These are phyloP conservation scores for Rhodophaea formosa DNA, from an alignment of 2,888 invertebrate species.

Conservation along the genomic window DNA sequence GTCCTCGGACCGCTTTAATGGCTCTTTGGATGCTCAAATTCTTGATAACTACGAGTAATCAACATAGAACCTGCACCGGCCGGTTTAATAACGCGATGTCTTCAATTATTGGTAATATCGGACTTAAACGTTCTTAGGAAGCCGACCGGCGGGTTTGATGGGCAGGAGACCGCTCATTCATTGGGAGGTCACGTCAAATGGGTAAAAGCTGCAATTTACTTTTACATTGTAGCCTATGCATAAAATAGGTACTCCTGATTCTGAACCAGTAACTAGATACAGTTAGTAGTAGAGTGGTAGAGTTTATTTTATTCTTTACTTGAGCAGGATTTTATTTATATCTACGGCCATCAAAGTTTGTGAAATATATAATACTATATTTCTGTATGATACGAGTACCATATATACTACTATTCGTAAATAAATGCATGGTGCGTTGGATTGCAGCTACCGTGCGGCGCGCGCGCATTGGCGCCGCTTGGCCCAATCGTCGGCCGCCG, in stretches of 20 bases:
- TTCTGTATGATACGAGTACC: neutral
- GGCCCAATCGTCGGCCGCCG: slow-evolving; percentile 66
- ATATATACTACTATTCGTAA: slow-evolving; percentile 16
- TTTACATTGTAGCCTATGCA: neutral
- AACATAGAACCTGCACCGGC: slow-evolving; percentile 72
- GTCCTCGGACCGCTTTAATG: slow-evolving; percentile 70
- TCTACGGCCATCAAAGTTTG: too few relatives aligned
- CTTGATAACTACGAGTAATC: slow-evolving; percentile 79
- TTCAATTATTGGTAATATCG: slow-evolving; percentile 79
- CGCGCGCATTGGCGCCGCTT: slow-evolving; percentile 72
- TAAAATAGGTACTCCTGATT: too few relatives aligned
- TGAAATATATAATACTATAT: neutral
- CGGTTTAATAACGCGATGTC: slow-evolving; percentile 67
- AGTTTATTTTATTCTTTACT: too few relatives aligned
- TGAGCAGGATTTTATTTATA: too few relatives aligned
- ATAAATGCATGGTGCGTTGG: slow-evolving; percentile 30
- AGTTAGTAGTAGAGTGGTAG: too few relatives aligned
- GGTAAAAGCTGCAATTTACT: slow-evolving; percentile 14
- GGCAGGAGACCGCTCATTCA: slow-evolving; percentile 46
- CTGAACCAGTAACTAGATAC: too few relatives aligned
- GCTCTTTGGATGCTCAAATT: slow-evolving; percentile 69
- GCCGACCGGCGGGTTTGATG: slow-evolving; percentile 58
- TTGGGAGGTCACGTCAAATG: slow-evolving; percentile 43
- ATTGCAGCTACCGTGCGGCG: slow-evolving; percentile 68
- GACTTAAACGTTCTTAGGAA: slow-evolving; percentile 76